Evolutionary conservation across 2,797 vertebrate species (phyloP).

Genomic region (Ambastaia sidthimunki): DNA sequence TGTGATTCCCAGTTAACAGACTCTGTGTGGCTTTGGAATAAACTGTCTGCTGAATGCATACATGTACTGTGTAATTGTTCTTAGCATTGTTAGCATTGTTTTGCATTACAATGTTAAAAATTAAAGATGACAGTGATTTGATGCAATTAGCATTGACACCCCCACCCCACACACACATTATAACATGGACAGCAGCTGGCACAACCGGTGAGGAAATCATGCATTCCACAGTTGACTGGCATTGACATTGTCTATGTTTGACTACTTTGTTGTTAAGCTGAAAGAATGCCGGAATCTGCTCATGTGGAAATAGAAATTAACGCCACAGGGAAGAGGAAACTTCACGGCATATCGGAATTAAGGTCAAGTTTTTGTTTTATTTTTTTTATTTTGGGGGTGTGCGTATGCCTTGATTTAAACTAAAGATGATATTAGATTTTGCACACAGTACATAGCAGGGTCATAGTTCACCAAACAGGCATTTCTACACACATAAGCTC

Average conservation of each 20-base stretch:
- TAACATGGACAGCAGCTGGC: constrained; percentile 39
- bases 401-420: not conserved
- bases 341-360: constrained; percentile 37
- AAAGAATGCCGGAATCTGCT: constrained; percentile 36
- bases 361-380: constrained; percentile 23
- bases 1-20: no score
- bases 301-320: constrained; percentile 38
- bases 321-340: constrained; percentile 26
- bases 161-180: constrained; percentile 3
- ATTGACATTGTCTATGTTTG: constrained; percentile 44
- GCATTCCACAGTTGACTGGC: constrained; percentile 27
- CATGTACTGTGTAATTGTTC: no score
- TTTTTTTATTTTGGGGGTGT: not conserved
- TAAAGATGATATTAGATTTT: not conserved
- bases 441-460: no score
- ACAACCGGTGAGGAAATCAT: constrained; percentile 37
- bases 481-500: not conserved
- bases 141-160: constrained; percentile 22
- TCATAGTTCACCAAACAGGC: not conserved
- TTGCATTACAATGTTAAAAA: not conserved
- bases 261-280: constrained; percentile 36
- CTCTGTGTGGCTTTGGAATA: no score
- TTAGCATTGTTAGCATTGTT: no score
- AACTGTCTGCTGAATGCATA: no score
- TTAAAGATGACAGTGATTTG: constrained; percentile 26